Base-by-base conservation (phyloP, 2,797 vertebrate genomes). In the Podargus strigoides region DNA sequence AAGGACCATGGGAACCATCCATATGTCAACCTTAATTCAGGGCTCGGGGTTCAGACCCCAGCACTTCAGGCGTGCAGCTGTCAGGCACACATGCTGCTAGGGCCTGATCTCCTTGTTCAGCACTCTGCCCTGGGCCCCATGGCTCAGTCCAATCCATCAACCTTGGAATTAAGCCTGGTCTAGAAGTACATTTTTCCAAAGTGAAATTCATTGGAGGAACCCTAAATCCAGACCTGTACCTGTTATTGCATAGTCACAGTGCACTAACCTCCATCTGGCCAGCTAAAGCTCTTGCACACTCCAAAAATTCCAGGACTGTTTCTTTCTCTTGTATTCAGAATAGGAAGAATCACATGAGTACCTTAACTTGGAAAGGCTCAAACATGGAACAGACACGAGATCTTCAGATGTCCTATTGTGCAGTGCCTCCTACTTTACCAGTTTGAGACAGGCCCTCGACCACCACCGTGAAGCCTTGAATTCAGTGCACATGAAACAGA, bases 81-180 rank as follows among this genome's bases (percentile, higher is more conserved):
- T 27, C 50, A 28, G 62, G 52, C 30, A 44, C 13, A 8, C 7
- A 0, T 7, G 7, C 3, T 32, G 44, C 64, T 22, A 3, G 10
- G 18, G 6, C 22, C 34, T 46, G 12, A 4, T 17, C 28, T 46
- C 36, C 64, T 2, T 5, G 0, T 3, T 18, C 23, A 1, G 4
- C 1, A 0, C 53, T 27, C 27, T 36, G 58, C 28, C 24, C 30
- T 3, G 12, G 12, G 7, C 47, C 28, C 32, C 10, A 6, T 0
- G 0, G 27, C 76, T 64, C 4, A 0, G 0, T 12, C 37, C 87
- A 34, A 32, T 39, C 19, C 69, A 28, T 1, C 46, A 9, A 0
- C 22, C 24, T 12, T 27, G 23, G 12, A 69, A 80, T 26, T 37
- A 3, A 59, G 26, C 24, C 18, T 11, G 26, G 32, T 27, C 36